A percentile compares a stretch with the other conserved stretches of the same genome.
These are phyloP conservation scores for Strigamia transsilvanica DNA, from an alignment of 2,888 invertebrate species.

Conservation along the genomic window DNA sequence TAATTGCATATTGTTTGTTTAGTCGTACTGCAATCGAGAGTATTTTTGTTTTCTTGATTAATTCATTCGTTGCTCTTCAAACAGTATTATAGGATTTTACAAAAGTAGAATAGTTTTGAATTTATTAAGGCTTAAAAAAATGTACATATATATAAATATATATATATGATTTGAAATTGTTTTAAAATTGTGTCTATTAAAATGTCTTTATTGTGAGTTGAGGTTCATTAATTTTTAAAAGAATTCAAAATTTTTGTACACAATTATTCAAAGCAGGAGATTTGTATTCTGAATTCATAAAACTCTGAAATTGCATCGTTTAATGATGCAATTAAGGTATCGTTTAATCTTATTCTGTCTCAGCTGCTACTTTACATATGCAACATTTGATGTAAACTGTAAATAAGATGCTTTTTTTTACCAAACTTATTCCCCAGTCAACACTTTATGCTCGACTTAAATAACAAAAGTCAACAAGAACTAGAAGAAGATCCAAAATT, in stretches of 20 bases:
- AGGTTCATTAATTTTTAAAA: neutral
- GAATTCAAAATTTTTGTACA: too few relatives aligned
- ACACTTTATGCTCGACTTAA: neutral
- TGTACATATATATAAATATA: neutral
- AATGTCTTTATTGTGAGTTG: constrained; percentile 28
- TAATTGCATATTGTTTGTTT: neutral
- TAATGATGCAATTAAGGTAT: neutral
- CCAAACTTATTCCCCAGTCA: neutral
- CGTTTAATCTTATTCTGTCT: neutral
- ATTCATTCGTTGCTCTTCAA: constrained; percentile 19
- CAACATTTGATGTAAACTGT: neutral
- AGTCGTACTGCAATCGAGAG: neutral
- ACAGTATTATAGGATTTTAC: constrained; percentile 44
- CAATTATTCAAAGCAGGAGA: too few relatives aligned
- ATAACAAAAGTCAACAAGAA: neutral
- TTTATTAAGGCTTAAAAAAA: neutral
- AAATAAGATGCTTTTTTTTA: neutral
- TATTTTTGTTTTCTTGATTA: neutral
- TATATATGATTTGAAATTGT: neutral
- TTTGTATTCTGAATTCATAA: too few relatives aligned
- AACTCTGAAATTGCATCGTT: too few relatives aligned
- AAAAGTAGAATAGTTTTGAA: neutral
- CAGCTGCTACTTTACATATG: neutral
- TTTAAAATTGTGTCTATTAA: constrained; percentile 28
- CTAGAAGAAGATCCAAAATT: neutral